Percentiles rank a stretch among this genome's conserved stretches.
Conservation (phyloP, 2,113 vertebrate genomes). For the Martes martes region DNA sequence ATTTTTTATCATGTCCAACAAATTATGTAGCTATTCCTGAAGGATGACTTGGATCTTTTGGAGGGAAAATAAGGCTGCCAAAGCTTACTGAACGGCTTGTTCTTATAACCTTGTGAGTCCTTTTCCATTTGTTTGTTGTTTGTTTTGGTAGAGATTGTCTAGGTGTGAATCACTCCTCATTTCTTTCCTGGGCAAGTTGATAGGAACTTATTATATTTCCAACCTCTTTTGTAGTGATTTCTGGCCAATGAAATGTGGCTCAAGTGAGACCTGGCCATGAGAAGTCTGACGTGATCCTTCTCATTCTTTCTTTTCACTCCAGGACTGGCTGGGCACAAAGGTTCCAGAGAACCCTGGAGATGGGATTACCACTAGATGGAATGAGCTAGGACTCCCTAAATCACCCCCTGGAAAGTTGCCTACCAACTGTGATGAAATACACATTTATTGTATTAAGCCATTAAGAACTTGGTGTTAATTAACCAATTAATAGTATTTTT, state of each 20-base stretch:
- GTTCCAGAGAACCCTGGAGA: neutral
- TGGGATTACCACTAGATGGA: neutral
- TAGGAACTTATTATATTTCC: neutral
- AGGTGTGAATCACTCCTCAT: neutral
- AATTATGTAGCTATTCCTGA: neutral
- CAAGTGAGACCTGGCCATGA: neutral
- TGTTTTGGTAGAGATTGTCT: neutral
- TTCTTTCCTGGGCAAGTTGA: neutral
- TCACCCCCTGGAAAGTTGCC: neutral
- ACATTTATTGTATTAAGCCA: neutral
- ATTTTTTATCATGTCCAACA: neutral
- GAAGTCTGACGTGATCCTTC: neutral
- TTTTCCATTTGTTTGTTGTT: neutral
- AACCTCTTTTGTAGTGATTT: neutral
- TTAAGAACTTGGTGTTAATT: neutral
- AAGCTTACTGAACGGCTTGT: neutral
- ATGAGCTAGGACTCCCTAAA: neutral
- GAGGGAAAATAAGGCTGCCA: neutral
- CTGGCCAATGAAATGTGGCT: neutral
- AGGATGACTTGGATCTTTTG: neutral
- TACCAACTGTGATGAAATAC: neutral
- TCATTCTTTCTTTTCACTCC: neutral
- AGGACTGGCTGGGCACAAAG: neutral
- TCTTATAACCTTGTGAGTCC: neutral
- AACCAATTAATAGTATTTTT: constrained; percentile 21